A percentile compares a stretch with the other conserved stretches of the same genome.
Conservation (phyloP, 64 coral and sea anemone species). For the Orbicella faveolata region DNA sequence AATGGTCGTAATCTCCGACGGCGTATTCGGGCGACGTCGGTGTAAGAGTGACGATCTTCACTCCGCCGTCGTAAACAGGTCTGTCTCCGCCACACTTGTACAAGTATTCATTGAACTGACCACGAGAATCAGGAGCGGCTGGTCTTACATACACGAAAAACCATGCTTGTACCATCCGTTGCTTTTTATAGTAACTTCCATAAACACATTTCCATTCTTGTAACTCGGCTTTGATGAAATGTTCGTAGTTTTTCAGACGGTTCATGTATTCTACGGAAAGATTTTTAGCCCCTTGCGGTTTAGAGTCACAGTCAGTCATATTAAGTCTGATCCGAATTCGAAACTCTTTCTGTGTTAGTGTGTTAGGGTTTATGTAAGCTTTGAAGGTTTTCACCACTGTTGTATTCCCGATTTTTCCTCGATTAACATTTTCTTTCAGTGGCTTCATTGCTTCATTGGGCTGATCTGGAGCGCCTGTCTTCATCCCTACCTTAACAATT, state of each 20-base stretch:
- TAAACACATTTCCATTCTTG: not conserved
- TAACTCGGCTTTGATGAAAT: not conserved
- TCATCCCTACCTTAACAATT: conserved; percentile 13
- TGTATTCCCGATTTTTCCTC: not conserved
- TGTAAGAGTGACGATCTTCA: not conserved
- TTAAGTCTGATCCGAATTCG: not conserved
- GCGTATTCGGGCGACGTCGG: not conserved
- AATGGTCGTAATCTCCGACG: not conserved
- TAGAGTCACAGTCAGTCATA: not conserved
- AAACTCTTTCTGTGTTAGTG: conserved; percentile 20
- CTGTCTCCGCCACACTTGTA: not conserved
- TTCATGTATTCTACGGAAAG: not conserved
- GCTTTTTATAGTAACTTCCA: not conserved
- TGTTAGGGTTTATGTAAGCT: conserved; percentile 27
- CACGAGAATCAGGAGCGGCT: not conserved
- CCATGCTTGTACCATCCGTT: not conserved
- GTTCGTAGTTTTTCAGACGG: not conserved
- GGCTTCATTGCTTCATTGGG: not conserved
- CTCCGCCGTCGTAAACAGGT: not conserved
- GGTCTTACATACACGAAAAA: conserved; percentile 21
- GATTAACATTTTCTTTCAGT: not conserved
- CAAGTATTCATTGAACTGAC: not conserved
- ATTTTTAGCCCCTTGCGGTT: not conserved
- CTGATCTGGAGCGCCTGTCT: not conserved
- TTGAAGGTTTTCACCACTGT: not conserved